Conservation (phyloP, 1,140 invertebrate species). For the Drosophila quadrilineata region DNA sequence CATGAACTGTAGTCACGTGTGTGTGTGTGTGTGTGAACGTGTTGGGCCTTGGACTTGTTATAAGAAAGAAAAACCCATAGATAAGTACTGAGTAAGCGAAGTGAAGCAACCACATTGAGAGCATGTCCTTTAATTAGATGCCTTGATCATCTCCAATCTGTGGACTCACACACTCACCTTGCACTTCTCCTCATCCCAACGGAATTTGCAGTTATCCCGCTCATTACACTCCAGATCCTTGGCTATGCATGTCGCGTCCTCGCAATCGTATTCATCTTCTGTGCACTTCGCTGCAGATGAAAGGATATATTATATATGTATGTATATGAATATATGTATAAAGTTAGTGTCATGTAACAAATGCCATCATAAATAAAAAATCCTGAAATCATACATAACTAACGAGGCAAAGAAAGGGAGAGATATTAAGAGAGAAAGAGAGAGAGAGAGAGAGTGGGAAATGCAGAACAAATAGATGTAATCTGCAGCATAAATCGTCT, state of each 20-base stretch:
- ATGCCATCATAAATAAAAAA: neutral
- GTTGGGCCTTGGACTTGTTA: conserved; percentile 50
- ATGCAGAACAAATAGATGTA: conserved; percentile 55
- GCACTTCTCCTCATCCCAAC: conserved; percentile 91
- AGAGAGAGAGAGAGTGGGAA: neutral
- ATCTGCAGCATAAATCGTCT: conserved; percentile 62
- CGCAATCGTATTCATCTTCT: conserved; percentile 89
- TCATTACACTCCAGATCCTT: conserved; percentile 87
- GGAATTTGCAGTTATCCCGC: conserved; percentile 89
- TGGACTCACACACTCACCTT: conserved; percentile 83
- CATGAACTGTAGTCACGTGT: neutral
- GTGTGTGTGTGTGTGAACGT: conserved; percentile 11
- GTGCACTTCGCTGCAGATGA: no score
- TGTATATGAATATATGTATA: neutral
- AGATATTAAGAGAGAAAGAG: conserved; percentile 7
- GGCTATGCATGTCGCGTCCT: conserved; percentile 92
- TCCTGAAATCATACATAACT: neutral
- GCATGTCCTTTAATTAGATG: neutral
- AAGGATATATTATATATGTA: no score
- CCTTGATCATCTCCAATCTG: neutral
- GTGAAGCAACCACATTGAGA: no score
- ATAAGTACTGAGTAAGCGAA: no score
- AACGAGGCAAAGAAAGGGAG: neutral
- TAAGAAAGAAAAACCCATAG: no score
- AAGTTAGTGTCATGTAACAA: neutral